A percentile compares a stretch with the other conserved stretches of the same genome.
Conservation (phyloP, 2,888 invertebrate genomes). For the Pachymerium ferrugineum region DNA sequence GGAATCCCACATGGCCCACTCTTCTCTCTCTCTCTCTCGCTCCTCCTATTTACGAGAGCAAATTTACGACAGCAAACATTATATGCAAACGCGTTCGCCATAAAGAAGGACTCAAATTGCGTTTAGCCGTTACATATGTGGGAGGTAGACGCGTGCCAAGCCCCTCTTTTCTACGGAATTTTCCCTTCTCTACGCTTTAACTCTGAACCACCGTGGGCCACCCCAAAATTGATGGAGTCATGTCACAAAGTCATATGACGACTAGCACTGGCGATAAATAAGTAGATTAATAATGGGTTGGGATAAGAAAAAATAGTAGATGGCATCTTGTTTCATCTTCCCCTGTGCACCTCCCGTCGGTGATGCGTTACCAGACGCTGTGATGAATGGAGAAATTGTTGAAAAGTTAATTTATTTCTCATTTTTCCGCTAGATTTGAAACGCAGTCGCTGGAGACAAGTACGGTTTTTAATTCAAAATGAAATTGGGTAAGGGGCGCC, state of each 20-base stretch:
- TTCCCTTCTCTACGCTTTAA: neutral
- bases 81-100: neutral
- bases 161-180: too few relatives aligned
- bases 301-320: too few relatives aligned
- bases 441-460: neutral
- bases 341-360: too few relatives aligned
- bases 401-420: constrained; percentile 5
- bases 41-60: too few relatives aligned
- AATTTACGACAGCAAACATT: constrained; percentile 1
- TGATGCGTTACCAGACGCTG: neutral
- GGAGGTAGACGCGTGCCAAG: too few relatives aligned
- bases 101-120: neutral
- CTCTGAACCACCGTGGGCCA: neutral
- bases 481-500: neutral
- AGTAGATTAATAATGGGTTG: neutral
- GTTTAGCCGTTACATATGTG: neutral
- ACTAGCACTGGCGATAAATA: neutral
- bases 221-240: neutral
- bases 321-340: too few relatives aligned
- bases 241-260: neutral
- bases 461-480: neutral
- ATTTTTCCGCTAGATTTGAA: neutral
- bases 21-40: neutral
- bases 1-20: constrained; percentile 3
- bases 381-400: neutral